Evolutionary conservation across 1,140 invertebrate genomes (phyloP), one percentile per base, ranked within the genome.

Genomic region (Hormaphis cornu): DNA sequence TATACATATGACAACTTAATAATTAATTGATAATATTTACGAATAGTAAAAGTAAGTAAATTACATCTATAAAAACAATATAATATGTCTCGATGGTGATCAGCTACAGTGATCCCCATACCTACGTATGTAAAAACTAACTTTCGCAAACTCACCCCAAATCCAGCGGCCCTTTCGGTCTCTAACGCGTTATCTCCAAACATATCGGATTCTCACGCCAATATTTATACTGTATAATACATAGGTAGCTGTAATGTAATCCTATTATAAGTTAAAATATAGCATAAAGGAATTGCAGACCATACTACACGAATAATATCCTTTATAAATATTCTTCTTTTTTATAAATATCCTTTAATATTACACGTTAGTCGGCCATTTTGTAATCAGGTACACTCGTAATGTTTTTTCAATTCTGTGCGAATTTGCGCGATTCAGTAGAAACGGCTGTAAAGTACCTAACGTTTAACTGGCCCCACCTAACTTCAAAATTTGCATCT

Each of bases 111-210:
- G 28, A 54, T 35, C 10, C n/a, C n/a, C n/a, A n/a, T n/a, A 54
- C 18, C 8, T 28, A 33, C 9, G n/a, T 20, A 33, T 33, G 35
- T 10, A 54, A 54, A 33, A 18, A 20, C 52, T 54, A 54, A 54
- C 20, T 33, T 54, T 26, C 52, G 30, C 52, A 20, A 54, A 54
- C 52, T 54, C 52, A 54, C 52, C 52, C 52, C 18, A 54, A 54
- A 54, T 54, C 35, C 52, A 54, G 52, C 52, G 35, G 30, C 28
- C 52, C 52, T 18, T 35, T 54, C 52, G 52, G 52, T 54, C 10
- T 30, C 35, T 54, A 35, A 54, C n/a, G n/a, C n/a, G 52, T 54
- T 20, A 54, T 54, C 28, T 54, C 52, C 52, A 54, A 54, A 54
- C 28, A 54, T 54, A 54, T 35, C 28, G 35, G 35, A 30, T 54